These are phyloP conservation scores for Dendrocopos noguchii DNA, from an alignment of 2,113 vertebrate species.

Conservation along the genomic window DNA sequence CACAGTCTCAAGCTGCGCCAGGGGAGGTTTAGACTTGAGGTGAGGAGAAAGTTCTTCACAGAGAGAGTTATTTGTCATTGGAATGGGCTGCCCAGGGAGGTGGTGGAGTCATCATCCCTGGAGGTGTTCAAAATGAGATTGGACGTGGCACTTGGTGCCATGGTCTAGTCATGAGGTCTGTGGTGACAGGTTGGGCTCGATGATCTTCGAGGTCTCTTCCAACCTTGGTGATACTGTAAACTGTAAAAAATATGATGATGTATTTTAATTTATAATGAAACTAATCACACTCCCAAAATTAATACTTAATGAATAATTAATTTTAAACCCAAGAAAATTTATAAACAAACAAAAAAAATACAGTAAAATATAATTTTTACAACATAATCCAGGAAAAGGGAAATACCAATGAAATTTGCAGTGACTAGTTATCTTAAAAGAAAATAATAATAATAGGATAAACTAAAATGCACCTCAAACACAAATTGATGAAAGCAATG, in stretches of 20 bases:
- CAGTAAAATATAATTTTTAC: neutral
- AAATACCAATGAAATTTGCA: neutral
- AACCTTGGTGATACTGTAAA: too few species aligned
- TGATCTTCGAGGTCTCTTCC: too few species aligned
- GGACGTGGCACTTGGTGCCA: too few species aligned
- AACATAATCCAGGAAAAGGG: neutral
- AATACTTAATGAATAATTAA: slow-evolving; percentile 58
- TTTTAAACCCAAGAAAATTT: neutral
- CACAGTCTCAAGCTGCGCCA: too few species aligned
- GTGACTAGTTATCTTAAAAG: neutral
- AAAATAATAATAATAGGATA: neutral
- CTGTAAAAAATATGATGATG: slow-evolving; percentile 52
- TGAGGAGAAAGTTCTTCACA: too few species aligned
- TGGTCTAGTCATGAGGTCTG: too few species aligned
- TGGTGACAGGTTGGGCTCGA: too few species aligned
- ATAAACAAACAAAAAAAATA: neutral
- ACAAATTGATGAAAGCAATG: neutral
- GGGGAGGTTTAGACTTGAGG: too few species aligned
- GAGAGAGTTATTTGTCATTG: too few species aligned
- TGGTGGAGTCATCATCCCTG: too few species aligned
- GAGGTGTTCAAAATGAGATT: too few species aligned
- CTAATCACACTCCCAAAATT: slow-evolving; percentile 12
- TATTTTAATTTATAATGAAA: slow-evolving; percentile 45
- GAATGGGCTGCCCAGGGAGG: too few species aligned
- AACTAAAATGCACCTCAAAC: neutral